A percentile compares a stretch with the other conserved stretches of the same genome.
Evolutionary conservation across 2,113 vertebrate species (phyloP).

Genomic region (Cranoglanis bouderius): DNA sequence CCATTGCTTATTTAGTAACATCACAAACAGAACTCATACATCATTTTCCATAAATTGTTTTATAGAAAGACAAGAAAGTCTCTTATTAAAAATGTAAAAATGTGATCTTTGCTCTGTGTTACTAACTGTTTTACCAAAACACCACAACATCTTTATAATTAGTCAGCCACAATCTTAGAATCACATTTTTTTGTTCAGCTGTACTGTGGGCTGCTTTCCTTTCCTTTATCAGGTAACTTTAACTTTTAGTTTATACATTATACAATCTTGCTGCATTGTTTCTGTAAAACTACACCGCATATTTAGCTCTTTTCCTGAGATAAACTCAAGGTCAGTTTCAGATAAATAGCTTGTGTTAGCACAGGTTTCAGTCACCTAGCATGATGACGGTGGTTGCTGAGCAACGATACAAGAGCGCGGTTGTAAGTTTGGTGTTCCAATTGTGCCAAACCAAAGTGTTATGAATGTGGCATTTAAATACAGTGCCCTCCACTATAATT

Average conservation of each 20-base stretch:
- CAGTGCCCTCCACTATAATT: no score
- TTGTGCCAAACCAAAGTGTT: constrained; percentile 9
- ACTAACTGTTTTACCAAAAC: not conserved
- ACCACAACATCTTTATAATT: not conserved
- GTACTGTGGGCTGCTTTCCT: not conserved
- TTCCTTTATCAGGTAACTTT: not conserved
- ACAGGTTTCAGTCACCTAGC: constrained; percentile 28
- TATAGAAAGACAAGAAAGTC: not conserved
- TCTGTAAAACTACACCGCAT: not conserved
- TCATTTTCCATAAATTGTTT: not conserved
- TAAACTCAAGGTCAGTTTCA: constrained; percentile 20
- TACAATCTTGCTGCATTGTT: not conserved
- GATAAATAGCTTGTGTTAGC: constrained; percentile 21
- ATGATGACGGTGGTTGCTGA: constrained; percentile 3
- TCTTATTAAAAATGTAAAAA: not conserved
- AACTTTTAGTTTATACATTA: not conserved
- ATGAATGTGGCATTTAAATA: constrained; percentile 28
- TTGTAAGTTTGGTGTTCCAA: constrained; percentile 12
- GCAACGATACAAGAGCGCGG: not conserved
- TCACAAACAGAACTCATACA: not conserved
- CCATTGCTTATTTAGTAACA: not conserved
- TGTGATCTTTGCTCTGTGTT: not conserved
- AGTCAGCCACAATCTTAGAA: not conserved
- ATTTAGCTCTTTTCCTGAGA: constrained; percentile 23
- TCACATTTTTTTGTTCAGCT: not conserved